These are phyloP conservation scores for Oscheius sp. DNA, from an alignment of 2,888 invertebrate species.

Conservation along the genomic window DNA sequence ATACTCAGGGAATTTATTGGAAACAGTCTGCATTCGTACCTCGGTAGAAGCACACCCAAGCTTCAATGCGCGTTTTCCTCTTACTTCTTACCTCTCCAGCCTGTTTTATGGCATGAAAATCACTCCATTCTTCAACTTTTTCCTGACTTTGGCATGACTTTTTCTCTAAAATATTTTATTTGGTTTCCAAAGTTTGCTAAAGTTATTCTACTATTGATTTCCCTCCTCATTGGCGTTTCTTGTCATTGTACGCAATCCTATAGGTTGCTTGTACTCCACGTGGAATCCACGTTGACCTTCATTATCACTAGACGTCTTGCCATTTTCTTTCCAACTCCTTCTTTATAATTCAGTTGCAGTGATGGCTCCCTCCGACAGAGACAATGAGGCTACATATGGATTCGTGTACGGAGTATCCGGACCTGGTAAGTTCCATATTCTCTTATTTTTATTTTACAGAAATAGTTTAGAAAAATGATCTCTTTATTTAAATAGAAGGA, in stretches of 20 bases:
- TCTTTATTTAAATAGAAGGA: no score
- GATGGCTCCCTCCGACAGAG: slow-evolving; percentile 37
- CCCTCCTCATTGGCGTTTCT: no score
- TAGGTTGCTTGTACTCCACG: background rate
- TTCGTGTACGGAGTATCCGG: slow-evolving; percentile 97
- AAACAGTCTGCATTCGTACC: slow-evolving; percentile 14
- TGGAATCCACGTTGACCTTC: background rate
- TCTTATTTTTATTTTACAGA: slow-evolving; percentile 6
- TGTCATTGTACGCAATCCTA: no score
- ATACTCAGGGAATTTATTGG: slow-evolving; percentile 18
- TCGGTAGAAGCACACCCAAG: background rate
- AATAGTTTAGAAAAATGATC: no score
- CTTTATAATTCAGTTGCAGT: slow-evolving; percentile 1
- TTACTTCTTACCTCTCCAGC: background rate
- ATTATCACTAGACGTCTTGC: no score
- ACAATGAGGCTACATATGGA: slow-evolving; percentile 80
- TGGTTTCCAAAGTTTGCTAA: no score
- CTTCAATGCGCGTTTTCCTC: background rate
- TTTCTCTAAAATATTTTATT: no score
- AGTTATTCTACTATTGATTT: no score
- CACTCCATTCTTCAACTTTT: background rate
- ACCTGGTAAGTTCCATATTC: slow-evolving; percentile 81
- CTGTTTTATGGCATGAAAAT: background rate
- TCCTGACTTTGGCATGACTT: no score
- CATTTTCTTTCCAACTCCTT: no score